Base-by-base conservation (phyloP, 2,113 vertebrate genomes). In the Hiodon alosoides region DNA sequence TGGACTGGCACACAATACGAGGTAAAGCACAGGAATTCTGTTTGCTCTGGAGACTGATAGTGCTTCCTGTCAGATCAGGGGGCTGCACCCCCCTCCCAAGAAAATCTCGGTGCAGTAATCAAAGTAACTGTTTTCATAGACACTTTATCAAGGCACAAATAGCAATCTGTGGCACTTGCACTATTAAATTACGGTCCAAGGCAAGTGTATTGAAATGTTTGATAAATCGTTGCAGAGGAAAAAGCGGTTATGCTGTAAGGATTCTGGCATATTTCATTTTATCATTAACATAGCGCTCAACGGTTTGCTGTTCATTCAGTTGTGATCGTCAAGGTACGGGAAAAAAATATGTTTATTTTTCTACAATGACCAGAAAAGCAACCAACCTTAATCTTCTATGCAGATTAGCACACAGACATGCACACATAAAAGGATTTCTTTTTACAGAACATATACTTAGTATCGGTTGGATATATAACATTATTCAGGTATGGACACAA, bases 321-420 rank as follows among this genome's bases (percentile, higher is more conserved):
- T 51, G 13, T 13, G 13, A 79, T 82, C 78, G 83, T 81, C 86
- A 14, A 79, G 81, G 84, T 82, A 80, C 54, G 48, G 10, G 5
- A 55, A 16, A 47, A 69, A 54, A n/a, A 82, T 87, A 86, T 85
- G 84, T 88, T 85, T 86, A 85, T 84, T 86, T 87, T 83, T 80
- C 79, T 69, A 57, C 72, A 80, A 85, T 88, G 88, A 89, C 90
- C 90, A 88, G 77, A 80, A 89, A 89, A 91, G 83, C 87, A 89
- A 90, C 91, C 90, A 91, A 90, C 90, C 89, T 88, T 82, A 31
- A 31, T 31, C 82, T 85, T 88, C 86, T 78, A 79, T 84, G 83
- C 83, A 84, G 82, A 82, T 85, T 85, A 84, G 53, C 67, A 55
- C 69, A 75, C 66, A 11, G 13, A 68, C 17, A 59, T 11, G 48